Conservation (phyloP, 2,888 invertebrate genomes). For the Molorchus minor region DNA sequence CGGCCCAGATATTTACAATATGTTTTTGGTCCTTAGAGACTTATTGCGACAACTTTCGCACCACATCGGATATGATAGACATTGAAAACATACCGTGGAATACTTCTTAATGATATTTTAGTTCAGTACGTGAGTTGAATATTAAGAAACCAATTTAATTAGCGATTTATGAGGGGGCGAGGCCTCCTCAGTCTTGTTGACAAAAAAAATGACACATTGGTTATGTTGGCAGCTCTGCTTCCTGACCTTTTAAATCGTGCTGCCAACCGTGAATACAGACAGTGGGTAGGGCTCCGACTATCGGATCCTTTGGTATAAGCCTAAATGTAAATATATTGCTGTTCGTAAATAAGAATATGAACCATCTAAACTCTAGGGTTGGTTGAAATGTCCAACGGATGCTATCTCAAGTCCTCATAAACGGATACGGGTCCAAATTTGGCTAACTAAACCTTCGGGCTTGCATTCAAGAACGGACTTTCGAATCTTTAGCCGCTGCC, state of each 20-base stretch:
- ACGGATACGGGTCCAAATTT: no score
- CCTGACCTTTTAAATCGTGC: conserved; percentile 2
- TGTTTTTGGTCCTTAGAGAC: conserved; percentile 4
- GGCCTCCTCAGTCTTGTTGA: conserved; percentile 14
- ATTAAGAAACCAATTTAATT: conserved; percentile 19
- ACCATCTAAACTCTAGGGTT: no score
- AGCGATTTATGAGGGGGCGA: conserved; percentile 3
- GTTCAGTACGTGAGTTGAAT: conserved; percentile 9
- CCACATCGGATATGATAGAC: not conserved
- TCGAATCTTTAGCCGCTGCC: no score
- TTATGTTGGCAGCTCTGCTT: conserved; percentile 7
- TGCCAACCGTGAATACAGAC: not conserved
- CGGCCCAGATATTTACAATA: conserved; percentile 20
- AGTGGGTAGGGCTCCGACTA: not conserved
- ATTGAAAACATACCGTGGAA: not conserved
- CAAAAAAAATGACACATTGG: conserved; percentile 23
- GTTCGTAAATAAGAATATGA: no score
- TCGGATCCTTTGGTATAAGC: no score
- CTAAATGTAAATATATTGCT: no score
- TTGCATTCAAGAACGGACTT: no score
- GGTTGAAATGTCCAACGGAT: no score
- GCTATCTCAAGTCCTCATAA: no score
- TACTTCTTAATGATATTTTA: conserved; percentile 12
- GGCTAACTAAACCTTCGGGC: no score
- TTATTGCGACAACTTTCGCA: not conserved